Conservation (phyloP, 2,113 vertebrate species). For the Catharus fuscescens region DNA sequence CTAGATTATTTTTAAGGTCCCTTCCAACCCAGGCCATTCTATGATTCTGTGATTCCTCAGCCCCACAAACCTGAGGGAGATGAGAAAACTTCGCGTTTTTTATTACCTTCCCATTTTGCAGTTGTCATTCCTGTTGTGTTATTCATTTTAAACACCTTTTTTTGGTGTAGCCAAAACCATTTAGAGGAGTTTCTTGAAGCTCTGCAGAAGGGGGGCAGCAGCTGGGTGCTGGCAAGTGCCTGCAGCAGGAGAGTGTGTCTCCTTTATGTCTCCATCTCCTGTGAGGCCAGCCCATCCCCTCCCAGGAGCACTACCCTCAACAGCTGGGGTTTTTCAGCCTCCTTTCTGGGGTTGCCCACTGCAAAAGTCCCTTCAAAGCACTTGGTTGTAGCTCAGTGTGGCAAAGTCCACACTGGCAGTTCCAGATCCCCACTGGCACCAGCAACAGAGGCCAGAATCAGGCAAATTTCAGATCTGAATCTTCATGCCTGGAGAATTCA, state of each 20-base stretch:
- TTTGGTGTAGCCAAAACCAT: background rate
- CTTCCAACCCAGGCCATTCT: background rate
- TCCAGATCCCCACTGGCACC: background rate
- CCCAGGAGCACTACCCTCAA: background rate
- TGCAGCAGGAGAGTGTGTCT: background rate
- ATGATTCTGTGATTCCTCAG: background rate
- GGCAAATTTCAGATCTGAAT: background rate
- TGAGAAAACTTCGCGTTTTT: background rate
- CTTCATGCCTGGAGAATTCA: background rate
- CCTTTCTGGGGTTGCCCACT: background rate
- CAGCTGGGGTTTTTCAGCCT: rapidly evolving
- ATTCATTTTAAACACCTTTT: background rate
- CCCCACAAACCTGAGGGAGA: background rate
- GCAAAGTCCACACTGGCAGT: background rate
- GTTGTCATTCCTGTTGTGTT: background rate
- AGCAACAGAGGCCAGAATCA: background rate
- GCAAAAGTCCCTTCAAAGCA: background rate
- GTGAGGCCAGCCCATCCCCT: background rate
- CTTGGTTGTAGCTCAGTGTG: background rate
- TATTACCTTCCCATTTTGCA: background rate
- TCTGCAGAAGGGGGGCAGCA: background rate
- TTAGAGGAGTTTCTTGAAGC: background rate
- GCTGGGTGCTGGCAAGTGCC: background rate
- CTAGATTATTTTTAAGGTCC: background rate
- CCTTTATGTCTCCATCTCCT: background rate